Base-by-base conservation (phyloP, 2,113 vertebrate species). In the Spea bombifrons region DNA sequence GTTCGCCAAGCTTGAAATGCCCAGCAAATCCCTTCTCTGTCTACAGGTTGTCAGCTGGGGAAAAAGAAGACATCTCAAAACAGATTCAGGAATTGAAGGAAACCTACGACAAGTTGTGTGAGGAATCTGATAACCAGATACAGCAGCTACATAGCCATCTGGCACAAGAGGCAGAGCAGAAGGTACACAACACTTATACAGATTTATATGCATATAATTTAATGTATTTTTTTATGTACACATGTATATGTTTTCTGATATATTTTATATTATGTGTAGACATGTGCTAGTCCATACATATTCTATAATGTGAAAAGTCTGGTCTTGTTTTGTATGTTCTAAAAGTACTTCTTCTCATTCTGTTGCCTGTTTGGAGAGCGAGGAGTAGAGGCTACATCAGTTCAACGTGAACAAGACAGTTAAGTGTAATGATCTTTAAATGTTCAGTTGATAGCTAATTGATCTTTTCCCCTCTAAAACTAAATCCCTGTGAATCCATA, bases 61-160 rank as follows among this genome's bases (percentile, higher is more conserved):
- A 99, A 84, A 94, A 94, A 5, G 89, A 90, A 0, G 89, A 94
- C 13, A 93, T 97, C 50, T 90, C 90, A 0, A 83, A 93, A 59
- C 96, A 96, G 81, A 83, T 98, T 71, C 83, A 89, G 1, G 85
- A 88, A 17, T 86, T 99, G 53, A 97, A 86, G 63, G 90, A 91
- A 83, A 91, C 94, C 65, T 99, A 98, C 86, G 88, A 86, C 53
- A 89, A 88, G n/a, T 90, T 98, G 53, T 96, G 96, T 83, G 91
- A 88, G 0, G 90, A 90, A 67, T 97, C 95, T 73, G 87, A 89
- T 0, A 90, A 93, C 81, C 95, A 97, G 83, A 90, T 97, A 78
- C 96, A 96, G 82, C 94, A 98, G 81, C 94, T 99, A 71, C 94
- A 96, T 86, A 92, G 91, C 72, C 93, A 96, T 59, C 86, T 97